Conservation (phyloP, 2,797 vertebrate species). For the Pempheris klunzingeri region DNA sequence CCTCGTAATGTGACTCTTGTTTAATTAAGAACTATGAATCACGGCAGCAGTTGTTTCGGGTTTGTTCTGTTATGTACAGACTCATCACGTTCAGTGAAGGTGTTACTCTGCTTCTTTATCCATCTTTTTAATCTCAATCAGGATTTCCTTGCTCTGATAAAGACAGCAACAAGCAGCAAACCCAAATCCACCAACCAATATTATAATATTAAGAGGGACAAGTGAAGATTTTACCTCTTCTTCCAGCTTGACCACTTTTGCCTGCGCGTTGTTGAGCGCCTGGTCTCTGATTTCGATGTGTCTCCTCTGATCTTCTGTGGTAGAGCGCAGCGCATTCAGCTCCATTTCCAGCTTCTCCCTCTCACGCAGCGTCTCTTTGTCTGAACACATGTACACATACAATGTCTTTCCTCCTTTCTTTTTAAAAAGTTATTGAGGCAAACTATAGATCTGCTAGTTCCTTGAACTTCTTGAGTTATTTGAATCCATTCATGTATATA, state of each 20-base stretch:
- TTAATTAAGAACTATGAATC: no score
- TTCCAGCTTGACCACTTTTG: slow-evolving; percentile 97
- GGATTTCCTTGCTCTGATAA: background rate
- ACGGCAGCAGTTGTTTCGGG: no score
- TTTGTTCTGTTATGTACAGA: no score
- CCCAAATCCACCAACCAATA: background rate
- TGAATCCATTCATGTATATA: background rate
- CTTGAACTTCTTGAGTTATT: no score
- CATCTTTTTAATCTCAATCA: background rate
- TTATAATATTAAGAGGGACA: background rate
- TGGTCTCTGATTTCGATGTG: slow-evolving; percentile 99
- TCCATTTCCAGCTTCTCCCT: slow-evolving; percentile 98
- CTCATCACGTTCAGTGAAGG: background rate
- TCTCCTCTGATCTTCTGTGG: slow-evolving; percentile 95
- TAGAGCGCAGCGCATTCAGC: slow-evolving; percentile 90
- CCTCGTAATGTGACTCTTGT: no score
- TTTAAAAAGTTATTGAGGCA: background rate
- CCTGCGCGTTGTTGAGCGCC: slow-evolving; percentile 97
- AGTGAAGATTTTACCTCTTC: slow-evolving; percentile 90
- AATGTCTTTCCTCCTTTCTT: background rate
- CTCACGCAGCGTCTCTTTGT: slow-evolving; percentile 94
- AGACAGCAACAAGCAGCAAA: background rate
- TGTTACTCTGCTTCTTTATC: background rate
- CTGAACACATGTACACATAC: slow-evolving; percentile 72
- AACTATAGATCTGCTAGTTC: no score